Percentiles rank a stretch among this genome's conserved stretches.
Evolutionary conservation across 2,113 vertebrate species (phyloP).

Genomic region (Chaenogobius annularis): DNA sequence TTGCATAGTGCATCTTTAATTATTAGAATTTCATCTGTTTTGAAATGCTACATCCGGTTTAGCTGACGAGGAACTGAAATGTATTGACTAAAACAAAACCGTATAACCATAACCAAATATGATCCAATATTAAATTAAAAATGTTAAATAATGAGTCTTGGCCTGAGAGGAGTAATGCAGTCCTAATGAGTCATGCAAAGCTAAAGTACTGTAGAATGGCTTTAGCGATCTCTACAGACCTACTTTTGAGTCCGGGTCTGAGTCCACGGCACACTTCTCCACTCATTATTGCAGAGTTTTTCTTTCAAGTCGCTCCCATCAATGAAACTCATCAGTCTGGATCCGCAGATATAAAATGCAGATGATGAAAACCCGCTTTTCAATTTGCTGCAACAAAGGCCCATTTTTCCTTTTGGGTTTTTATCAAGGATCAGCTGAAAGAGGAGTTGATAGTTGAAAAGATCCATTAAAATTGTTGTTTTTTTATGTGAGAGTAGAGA

Average conservation of each 20-base stretch:
- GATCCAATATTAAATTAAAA: neutral
- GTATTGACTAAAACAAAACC: no score
- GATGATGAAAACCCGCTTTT: constrained; percentile 40
- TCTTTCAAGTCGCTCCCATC: constrained; percentile 46
- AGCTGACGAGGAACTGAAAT: no score
- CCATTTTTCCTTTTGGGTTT: constrained; percentile 5
- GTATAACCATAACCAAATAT: no score
- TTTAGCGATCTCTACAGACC: constrained; percentile 29
- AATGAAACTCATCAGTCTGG: constrained; percentile 30
- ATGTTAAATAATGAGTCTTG: constrained; percentile 61
- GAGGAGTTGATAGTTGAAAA: neutral
- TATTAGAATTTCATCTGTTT: no score
- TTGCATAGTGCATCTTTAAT: no score
- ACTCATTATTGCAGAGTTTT: constrained; percentile 7
- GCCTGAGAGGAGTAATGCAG: constrained; percentile 57
- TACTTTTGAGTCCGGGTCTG: constrained; percentile 39
- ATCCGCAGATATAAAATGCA: constrained; percentile 23
- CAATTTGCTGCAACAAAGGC: constrained; percentile 40
- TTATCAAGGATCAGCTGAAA: constrained; percentile 16
- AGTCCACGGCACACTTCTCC: neutral
- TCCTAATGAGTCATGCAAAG: constrained; percentile 60
- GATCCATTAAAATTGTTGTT: neutral
- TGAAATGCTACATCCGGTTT: no score
- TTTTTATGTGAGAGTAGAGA: neutral
- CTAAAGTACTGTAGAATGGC: constrained; percentile 7